Base-by-base conservation (phyloP, 2,888 invertebrate genomes). In the Cantharis lateralis region DNA sequence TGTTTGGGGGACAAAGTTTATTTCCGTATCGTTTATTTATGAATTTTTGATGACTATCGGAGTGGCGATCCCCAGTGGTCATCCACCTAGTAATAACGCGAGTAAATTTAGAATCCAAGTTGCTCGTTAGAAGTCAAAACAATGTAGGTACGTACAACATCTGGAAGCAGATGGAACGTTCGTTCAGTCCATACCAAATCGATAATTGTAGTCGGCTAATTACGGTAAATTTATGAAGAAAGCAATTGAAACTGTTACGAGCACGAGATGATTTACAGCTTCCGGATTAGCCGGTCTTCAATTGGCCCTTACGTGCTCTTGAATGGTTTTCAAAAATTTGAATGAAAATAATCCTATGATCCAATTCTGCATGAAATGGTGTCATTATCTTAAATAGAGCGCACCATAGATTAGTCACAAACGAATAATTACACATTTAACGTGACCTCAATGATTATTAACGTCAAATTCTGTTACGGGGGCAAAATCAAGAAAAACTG, bases 351-450 rank as follows among this genome's bases (percentile, higher is more conserved):
- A 20, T 20, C 13, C 64, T 20, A 66, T 15, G 16, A 18, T 66
- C 64, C 64, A 66, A 66, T 66, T 66, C 24, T 13, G 15, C 13
- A n/a, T 20, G 64, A 66, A 64, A 71, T 71, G 71, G 71, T 75
- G 71, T 75, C 75, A 75, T 68, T 62, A 68, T 71, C 68, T 71
- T 68, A 75, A 75, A 75, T 62, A 71, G 75, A 71, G 75, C 75
- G 74, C 68, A 66, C 24, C 24, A 18, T 68, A 61, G 61, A 75
- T 75, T 75, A 75, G 70, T 75, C 75, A 75, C 32, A 70, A 64
- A 24, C 70, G 70, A 62, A 13, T 63, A 66, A 68, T 66, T 66
- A 66, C 64, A 66, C 63, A 63, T 63, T 18, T 63, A 18, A 66
- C 64, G 66, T 66, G 75, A 75, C 75, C 75, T 66, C 70, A 69